Evolutionary conservation across 2,113 vertebrate species (phyloP).

Genomic region (Coracopsis vasa): DNA sequence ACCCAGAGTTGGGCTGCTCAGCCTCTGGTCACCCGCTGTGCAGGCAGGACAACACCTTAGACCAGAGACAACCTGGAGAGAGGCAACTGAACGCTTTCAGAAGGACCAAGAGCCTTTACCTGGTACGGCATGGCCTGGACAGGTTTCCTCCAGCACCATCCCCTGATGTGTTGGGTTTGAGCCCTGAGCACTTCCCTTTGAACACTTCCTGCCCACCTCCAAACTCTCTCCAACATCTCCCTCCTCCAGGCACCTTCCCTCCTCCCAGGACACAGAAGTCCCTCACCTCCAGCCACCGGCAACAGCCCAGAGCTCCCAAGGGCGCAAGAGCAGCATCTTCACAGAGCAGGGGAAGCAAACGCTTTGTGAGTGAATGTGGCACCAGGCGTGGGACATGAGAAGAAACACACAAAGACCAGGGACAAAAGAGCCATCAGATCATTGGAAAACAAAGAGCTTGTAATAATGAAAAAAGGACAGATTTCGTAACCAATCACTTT

Average conservation of each 20-base stretch:
- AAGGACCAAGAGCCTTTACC: background rate
- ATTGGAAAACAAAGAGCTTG: constrained; percentile 81
- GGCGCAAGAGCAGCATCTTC: background rate
- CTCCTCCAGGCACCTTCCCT: background rate
- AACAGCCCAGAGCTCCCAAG: background rate
- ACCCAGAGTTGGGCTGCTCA: background rate
- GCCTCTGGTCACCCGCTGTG: background rate
- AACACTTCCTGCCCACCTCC: background rate
- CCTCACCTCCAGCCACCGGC: background rate
- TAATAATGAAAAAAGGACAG: constrained; percentile 82
- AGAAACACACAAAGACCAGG: constrained; percentile 8
- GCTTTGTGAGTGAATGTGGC: background rate
- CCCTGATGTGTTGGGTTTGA: rapidly evolving
- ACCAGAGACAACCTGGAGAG: background rate
- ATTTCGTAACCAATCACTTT: constrained; percentile 79
- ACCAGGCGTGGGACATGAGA: background rate
- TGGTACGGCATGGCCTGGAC: rapidly evolving
- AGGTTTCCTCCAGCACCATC: background rate
- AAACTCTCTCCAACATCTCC: background rate
- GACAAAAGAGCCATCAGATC: constrained; percentile 72
- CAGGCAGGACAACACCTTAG: background rate
- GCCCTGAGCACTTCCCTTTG: background rate
- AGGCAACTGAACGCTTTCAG: background rate
- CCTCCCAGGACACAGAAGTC: background rate
- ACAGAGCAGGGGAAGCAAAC: rapidly evolving